Base-by-base conservation (phyloP, 2,113 vertebrate genomes). In the Sinocyclocheilus maitianheensis region DNA sequence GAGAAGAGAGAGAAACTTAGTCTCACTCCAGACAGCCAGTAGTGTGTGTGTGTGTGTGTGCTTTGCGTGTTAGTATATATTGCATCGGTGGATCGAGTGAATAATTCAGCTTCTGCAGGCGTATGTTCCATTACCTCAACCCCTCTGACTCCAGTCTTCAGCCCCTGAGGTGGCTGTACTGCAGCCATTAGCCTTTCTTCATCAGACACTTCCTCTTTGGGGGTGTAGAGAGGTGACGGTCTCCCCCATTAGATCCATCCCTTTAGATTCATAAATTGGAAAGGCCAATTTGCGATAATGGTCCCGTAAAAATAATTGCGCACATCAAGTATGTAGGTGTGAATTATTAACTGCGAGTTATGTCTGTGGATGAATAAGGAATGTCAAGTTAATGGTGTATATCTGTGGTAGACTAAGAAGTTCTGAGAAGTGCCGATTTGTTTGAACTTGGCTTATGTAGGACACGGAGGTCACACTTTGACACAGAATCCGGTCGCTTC, bases 41-140 rank as follows among this genome's bases (percentile, higher is more conserved):
- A 85, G 69, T 80, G 60, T 24, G 78, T 81, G 79, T 16, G 79
- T 63, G 83, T 76, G 81, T 74, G 82, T 55, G 72, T 84, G 72
- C 26, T 13, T 63, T 77, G 48, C 55, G 69, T 77, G 77, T 11
- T 67, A 34, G 87, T 67, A 75, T 74, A 20, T 85, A 77, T 95
- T 95, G 94, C 95, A 95, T 93, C 94, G 95, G 93, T 91, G 91
- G 95, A 95, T 91, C 92, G 93, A 91, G 95, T 96, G 96, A 96
- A 96, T 96, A 96, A 97, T 96, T 96, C 95, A 96, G 95, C 93
- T 93, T 93, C 94, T 94, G 95, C 95, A 95, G 94, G 92, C 88
- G 95, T 91, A 91, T 95, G 94, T 95, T 96, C 95, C 93, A 94
- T 90, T 94, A 92, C 91, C 90, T 22, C 95, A 96, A 96, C 91